Evolutionary conservation across 37 sponge, comb jelly and placozoan species (phyloP), one percentile per base, ranked within the genome.

Genomic region (Halichondria panicea): DNA sequence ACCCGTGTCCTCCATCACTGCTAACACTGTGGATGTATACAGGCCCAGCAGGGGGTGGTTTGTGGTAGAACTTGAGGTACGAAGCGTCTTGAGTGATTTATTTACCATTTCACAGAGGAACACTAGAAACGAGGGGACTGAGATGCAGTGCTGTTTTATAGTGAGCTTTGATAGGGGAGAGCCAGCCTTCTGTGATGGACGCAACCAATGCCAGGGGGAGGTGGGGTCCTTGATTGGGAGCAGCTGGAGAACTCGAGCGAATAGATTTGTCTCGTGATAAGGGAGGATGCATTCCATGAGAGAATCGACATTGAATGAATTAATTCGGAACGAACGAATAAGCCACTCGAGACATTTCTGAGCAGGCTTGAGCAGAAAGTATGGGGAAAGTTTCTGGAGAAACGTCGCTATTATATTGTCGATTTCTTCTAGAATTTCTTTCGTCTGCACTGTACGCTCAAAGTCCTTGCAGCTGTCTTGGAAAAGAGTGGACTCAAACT

Each of bases 301-400:
- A 4, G 83, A 72, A 46, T 84, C 82, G 25, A 78, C 66, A 58
- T 92, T 95, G 87, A 52, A 88, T 2, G 74, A 57, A 66, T 97
- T 80, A 18, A 97, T 53, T 35, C 76, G 80, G 52, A 84, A 95
- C 1, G 74, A 75, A 24, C 88, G 76, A 0, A 97, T 81, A 1
- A 97, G 85, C 99, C 99, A 97, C 71, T 98, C 99, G 40, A 98
- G 50, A 31, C 91, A 87, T 67, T 93, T 93, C 69, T 88, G 93
- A 35, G 99, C 83, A 1, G 94, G 85, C 15, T 82, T 70, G 4
- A 98, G 81, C 1, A 94, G 61, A 31, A 95, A 81, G 59, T 98
- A 95, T 21, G 94, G 88, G 19, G 96, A 95, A 18, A 93, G 70
- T 22, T 42, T 39, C 15, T 78, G 65, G 5, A 98, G 84, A 58